Evolutionary conservation across 1,140 invertebrate genomes (phyloP).

Genomic region (Melipona quadrifasciata): DNA sequence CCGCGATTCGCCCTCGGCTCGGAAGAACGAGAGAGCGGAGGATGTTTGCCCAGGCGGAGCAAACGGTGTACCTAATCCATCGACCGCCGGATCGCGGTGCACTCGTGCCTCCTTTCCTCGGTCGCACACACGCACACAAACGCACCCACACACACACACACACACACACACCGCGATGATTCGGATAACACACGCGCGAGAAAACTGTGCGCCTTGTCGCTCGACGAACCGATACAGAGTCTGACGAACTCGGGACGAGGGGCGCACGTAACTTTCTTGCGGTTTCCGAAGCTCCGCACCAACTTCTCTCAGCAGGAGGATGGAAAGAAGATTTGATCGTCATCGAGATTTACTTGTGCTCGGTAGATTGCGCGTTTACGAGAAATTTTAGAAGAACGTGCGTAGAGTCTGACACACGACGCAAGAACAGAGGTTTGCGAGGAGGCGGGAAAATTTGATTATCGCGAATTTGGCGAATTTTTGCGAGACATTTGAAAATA

Average conservation of each 20-base stretch:
- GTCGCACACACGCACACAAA: slow-evolving; percentile 27
- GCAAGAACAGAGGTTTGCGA: too few relatives aligned
- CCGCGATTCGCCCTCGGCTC: slow-evolving; percentile 39
- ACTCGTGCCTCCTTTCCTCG: slow-evolving; percentile 29
- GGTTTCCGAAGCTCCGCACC: not conserved
- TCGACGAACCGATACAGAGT: slow-evolving; percentile 48
- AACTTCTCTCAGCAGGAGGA: not conserved
- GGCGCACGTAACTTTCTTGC: slow-evolving; percentile 38
- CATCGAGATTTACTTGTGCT: too few relatives aligned
- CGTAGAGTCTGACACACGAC: too few relatives aligned
- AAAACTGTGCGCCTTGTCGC: slow-evolving; percentile 49
- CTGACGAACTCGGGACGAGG: slow-evolving; percentile 59
- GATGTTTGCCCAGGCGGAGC: slow-evolving; percentile 66
- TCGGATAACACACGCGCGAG: slow-evolving; percentile 62
- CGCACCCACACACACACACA: not conserved
- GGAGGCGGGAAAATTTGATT: too few relatives aligned
- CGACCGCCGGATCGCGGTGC: slow-evolving; percentile 45
- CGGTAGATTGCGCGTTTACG: too few relatives aligned
- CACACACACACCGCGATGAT: slow-evolving; percentile 46
- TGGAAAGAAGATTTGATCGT: too few relatives aligned
- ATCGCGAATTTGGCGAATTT: too few relatives aligned
- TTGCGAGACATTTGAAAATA: too few relatives aligned
- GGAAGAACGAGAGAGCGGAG: slow-evolving; percentile 31
- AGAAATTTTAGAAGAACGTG: too few relatives aligned
- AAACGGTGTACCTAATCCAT: slow-evolving; percentile 68